These are phyloP conservation scores for Thinocorus orbignyianus DNA, from an alignment of 2,113 vertebrate genomes.

Conservation along the genomic window DNA sequence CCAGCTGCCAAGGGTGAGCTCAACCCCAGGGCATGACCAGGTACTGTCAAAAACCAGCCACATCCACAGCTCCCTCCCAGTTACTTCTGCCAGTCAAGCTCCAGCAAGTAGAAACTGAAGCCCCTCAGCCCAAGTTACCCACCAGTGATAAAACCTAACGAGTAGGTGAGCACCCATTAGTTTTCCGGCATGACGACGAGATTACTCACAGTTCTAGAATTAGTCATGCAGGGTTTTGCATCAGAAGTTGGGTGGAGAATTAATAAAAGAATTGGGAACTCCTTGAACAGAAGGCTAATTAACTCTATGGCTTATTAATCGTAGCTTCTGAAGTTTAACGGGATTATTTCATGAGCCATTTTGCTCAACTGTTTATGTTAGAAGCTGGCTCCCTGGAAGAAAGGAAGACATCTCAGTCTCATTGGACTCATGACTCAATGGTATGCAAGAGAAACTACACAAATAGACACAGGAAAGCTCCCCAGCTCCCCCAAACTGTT, in stretches of 20 bases:
- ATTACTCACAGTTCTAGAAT: background rate
- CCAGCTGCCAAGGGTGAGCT: background rate
- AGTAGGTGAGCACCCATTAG: background rate
- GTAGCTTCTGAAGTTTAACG: background rate
- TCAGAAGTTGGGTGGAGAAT: background rate
- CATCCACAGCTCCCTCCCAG: background rate
- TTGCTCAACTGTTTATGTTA: background rate
- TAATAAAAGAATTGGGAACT: background rate
- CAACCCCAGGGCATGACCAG: background rate
- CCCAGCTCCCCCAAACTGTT: background rate
- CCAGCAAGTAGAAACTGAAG: background rate
- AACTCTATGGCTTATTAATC: background rate
- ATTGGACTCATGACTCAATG: background rate
- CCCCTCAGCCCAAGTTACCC: background rate
- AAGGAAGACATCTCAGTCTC: background rate
- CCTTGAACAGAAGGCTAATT: background rate
- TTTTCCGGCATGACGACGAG: background rate
- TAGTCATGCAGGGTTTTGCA: background rate
- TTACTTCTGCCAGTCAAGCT: background rate
- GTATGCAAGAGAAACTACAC: background rate
- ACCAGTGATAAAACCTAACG: background rate
- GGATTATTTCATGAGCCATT: background rate
- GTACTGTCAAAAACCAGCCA: background rate
- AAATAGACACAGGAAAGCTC: background rate
- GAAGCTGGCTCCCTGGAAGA: background rate